A percentile compares a stretch with the other conserved stretches of the same genome.
phyloP scores from a whole-genome alignment of 2,888 invertebrate species.

The Alsophila aescularia region DNA sequence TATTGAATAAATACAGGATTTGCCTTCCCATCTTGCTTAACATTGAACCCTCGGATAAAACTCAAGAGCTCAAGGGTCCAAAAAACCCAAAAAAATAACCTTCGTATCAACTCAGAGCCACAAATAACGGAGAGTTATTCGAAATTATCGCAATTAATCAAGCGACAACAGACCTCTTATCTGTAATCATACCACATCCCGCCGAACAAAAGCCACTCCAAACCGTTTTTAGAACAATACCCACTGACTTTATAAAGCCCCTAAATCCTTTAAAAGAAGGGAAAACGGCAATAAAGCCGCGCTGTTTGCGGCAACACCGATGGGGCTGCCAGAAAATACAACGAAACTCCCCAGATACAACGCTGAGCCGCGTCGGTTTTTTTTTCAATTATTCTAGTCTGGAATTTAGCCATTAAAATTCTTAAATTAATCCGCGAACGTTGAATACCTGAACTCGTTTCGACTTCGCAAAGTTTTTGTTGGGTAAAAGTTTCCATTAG shows the following conservation, averaged over 20 bases:
- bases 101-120: slow-evolving; percentile 3
- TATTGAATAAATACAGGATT: too few relatives aligned
- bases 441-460: slow-evolving; percentile 20
- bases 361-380: slow-evolving; percentile 11
- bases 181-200: slow-evolving; percentile 50
- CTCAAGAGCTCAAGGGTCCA: neutral
- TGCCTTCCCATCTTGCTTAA: too few relatives aligned
- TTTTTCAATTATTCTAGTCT: slow-evolving; percentile 15
- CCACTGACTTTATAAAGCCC: slow-evolving; percentile 53
- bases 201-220: slow-evolving; percentile 54
- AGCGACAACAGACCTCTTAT: slow-evolving; percentile 49
- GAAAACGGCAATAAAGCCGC: slow-evolving; percentile 53
- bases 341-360: slow-evolving; percentile 16
- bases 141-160: slow-evolving; percentile 48
- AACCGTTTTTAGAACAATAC: slow-evolving; percentile 57
- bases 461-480: slow-evolving; percentile 9
- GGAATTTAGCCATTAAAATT: slow-evolving; percentile 25
- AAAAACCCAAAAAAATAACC: neutral
- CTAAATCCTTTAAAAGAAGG: slow-evolving; percentile 56
- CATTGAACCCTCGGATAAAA: neutral
- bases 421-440: slow-evolving; percentile 17
- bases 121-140: slow-evolving; percentile 10
- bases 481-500: slow-evolving; percentile 11
- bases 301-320: slow-evolving; percentile 34
- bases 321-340: slow-evolving; percentile 35